Base-by-base conservation (phyloP, 1,140 invertebrate genomes). In the Myzus persicae region DNA sequence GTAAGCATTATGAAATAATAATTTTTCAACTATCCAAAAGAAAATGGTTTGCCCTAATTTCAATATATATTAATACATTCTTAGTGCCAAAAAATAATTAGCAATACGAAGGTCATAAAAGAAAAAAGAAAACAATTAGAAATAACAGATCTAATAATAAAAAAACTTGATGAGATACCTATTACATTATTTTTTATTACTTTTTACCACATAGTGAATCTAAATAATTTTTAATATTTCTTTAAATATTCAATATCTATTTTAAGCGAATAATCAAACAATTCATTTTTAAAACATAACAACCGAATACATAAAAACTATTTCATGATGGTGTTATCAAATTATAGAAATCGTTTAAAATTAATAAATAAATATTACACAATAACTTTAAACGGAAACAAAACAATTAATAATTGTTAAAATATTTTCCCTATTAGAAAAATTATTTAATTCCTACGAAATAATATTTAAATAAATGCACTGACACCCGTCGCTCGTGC, bases 101-200 rank as follows among this genome's bases (percentile, higher is more conserved):
- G 18, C 18, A 87, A 46, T n/a, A 46, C 26, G 51, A 90, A 90
- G 89, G 89, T 90, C 59, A 90, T 42, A 59, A 42, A 90, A 31
- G 26, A 67, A 67, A 88, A 67, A 90, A 59, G 67, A 90, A 90
- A 44, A 90, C 89, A 42, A 67, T 67, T 90, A 90, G 54, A 90
- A 59, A 90, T 42, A 90, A 90, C 38, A 67, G 1, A 90, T 90
- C 51, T 90, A 90, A 67, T 90, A 90, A 90, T 90, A 90, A 67
- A 51, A 89, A 89, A 5, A 36, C 38, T 38, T 38, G n/a, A 89
- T 36, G 20, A 14, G 8, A 18, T n/a, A 76, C 59, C 59, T 76
- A n/a, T 85, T 85, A 44, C 11, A 44, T 85, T 44, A 18, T 84
- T 26, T 26, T 26, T 42, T 42, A 42, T 85, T 44, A 85, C 31